These are phyloP conservation scores for Pungitius pungitius DNA, from an alignment of 2,113 vertebrate genomes.

Conservation along the genomic window DNA sequence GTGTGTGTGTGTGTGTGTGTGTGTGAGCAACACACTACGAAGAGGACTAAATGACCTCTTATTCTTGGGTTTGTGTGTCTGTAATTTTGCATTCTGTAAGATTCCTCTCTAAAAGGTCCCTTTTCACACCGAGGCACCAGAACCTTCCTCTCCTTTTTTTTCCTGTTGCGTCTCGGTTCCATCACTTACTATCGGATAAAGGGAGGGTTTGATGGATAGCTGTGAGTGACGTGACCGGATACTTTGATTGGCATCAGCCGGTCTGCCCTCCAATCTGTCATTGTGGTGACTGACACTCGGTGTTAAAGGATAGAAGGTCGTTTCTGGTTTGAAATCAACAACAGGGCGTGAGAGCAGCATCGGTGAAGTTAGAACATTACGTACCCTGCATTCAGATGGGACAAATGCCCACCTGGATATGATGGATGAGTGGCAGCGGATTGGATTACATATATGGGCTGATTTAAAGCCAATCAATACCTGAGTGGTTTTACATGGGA, in stretches of 20 bases:
- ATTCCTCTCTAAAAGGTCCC: not conserved
- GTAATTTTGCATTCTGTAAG: not conserved
- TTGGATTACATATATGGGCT: conserved; percentile 42
- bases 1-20: conserved; percentile 1
- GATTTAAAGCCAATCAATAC: conserved; percentile 51
- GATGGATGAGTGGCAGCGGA: conserved; percentile 19
- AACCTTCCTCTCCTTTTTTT: not conserved
- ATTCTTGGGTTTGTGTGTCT: not conserved
- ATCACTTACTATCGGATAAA: not conserved
- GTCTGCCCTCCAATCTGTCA: not conserved
- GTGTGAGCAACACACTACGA: not conserved
- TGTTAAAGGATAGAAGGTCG: not conserved
- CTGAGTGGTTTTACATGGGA: conserved; percentile 36
- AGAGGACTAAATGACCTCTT: not conserved
- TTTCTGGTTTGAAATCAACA: conserved; percentile 8
- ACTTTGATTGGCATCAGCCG: not conserved
- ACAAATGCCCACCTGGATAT: conserved; percentile 24
- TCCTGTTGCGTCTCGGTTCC: not conserved
- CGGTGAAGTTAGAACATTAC: not conserved
- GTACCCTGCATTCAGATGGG: conserved; percentile 13
- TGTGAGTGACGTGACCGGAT: not conserved
- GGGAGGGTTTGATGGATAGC: not conserved
- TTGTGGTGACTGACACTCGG: not conserved
- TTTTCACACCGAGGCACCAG: not conserved
- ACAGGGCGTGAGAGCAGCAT: not conserved